phyloP scores from a whole-genome alignment of 2,113 vertebrate genomes.

The Otis tarda region DNA sequence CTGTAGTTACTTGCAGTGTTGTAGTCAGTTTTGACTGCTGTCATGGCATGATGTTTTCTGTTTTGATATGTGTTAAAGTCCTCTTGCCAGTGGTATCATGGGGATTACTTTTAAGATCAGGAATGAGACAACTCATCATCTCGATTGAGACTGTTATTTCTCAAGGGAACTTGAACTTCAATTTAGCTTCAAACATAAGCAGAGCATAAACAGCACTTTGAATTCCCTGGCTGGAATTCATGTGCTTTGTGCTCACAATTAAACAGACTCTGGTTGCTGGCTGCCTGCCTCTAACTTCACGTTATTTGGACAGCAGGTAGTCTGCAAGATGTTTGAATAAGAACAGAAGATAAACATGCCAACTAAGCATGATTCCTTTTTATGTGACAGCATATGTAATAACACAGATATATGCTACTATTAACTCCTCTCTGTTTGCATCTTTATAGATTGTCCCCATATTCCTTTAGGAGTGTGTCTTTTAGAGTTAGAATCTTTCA shows the following conservation, averaged over 20 bases:
- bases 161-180: neutral
- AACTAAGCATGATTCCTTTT: neutral
- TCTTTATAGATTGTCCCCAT: neutral
- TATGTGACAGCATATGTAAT: neutral
- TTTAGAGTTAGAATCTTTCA: neutral
- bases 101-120: neutral
- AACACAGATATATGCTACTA: neutral
- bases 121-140: neutral
- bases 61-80: neutral
- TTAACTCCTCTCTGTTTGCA: neutral
- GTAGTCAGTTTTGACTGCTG: neutral
- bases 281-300: neutral
- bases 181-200: neutral
- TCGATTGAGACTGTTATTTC: neutral
- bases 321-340: neutral
- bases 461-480: neutral
- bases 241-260: accelerated
- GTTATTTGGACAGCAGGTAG: neutral
- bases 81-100: neutral
- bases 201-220: neutral
- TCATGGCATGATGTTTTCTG: neutral
- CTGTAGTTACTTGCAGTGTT: neutral
- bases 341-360: neutral
- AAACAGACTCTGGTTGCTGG: neutral
- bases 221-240: neutral